phyloP scores from a whole-genome alignment of 1,140 invertebrate species.

The Diprion similis region DNA sequence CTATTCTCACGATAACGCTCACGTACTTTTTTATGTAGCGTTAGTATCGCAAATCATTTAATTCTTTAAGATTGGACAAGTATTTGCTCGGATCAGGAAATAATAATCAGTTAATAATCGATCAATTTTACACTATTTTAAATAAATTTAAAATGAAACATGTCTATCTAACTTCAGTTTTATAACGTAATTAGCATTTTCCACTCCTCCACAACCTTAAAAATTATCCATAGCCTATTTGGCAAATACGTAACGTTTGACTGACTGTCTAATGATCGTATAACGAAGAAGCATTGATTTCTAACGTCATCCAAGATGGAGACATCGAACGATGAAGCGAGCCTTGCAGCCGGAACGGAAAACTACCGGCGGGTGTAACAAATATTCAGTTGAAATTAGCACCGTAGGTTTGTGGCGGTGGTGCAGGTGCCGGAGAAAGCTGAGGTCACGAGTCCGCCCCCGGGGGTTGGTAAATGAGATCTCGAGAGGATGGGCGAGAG shows the following conservation, averaged over 20 bases:
- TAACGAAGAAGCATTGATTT: neutral
- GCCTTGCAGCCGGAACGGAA: conserved; percentile 17
- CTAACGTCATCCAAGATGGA: neutral
- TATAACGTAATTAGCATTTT: too few species aligned
- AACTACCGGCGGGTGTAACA: conserved; percentile 16
- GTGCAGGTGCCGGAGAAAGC: conserved; percentile 17
- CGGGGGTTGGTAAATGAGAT: conserved; percentile 59
- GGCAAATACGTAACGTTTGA: conserved; percentile 18
- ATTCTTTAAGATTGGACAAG: too few species aligned
- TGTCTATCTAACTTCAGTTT: too few species aligned
- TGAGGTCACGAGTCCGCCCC: conserved; percentile 30
- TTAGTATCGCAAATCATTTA: too few species aligned
- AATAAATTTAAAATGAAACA: too few species aligned
- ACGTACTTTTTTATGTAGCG: too few species aligned
- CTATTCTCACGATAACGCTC: too few species aligned
- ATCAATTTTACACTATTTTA: too few species aligned
- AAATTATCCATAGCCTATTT: conserved; percentile 15
- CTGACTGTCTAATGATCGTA: neutral
- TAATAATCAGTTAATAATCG: too few species aligned
- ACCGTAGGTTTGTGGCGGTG: conserved; percentile 26
- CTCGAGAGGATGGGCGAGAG: conserved; percentile 24
- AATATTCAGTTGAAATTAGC: conserved; percentile 16
- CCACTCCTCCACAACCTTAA: too few species aligned
- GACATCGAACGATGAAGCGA: conserved; percentile 9
- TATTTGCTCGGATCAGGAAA: too few species aligned